phyloP scores from a whole-genome alignment of 2,113 vertebrate species.

The Entomyzon cyanotis region DNA sequence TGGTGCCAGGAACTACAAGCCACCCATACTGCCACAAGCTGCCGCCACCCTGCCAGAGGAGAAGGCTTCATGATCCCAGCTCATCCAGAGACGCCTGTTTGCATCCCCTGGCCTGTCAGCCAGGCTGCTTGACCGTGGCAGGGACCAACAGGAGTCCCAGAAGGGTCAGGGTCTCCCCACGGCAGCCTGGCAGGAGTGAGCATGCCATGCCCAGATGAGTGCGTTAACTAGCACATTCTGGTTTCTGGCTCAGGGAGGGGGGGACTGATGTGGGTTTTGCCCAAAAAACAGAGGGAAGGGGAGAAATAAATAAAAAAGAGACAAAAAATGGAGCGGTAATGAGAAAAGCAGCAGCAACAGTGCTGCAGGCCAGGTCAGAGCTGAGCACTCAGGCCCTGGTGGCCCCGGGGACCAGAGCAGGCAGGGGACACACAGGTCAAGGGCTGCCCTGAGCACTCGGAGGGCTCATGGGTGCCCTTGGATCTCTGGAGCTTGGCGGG shows the following conservation, averaged over 20 bases:
- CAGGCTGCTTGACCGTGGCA: not conserved
- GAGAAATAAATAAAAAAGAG: not conserved
- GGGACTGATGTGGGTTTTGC: not conserved
- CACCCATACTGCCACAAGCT: not conserved
- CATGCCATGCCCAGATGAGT: not conserved
- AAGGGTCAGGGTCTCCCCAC: not conserved
- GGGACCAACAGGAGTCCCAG: rapidly evolving
- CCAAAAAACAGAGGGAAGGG: not conserved
- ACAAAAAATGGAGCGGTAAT: not conserved
- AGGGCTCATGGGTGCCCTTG: rapidly evolving
- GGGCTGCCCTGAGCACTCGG: rapidly evolving
- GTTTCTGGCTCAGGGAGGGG: not conserved
- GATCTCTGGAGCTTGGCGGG: not conserved
- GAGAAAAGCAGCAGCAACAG: not conserved
- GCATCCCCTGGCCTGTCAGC: not conserved
- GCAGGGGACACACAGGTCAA: not conserved
- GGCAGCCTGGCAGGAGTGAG: not conserved
- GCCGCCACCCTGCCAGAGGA: not conserved
- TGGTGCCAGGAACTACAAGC: not conserved
- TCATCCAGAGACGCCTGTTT: not conserved
- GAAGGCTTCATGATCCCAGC: not conserved
- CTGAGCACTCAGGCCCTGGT: rapidly evolving
- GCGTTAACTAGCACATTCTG: rapidly evolving
- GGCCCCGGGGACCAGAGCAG: not conserved
- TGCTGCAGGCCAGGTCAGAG: not conserved